Conservation (phyloP, 1,140 invertebrate genomes). For the Drosophila kikkawai region DNA sequence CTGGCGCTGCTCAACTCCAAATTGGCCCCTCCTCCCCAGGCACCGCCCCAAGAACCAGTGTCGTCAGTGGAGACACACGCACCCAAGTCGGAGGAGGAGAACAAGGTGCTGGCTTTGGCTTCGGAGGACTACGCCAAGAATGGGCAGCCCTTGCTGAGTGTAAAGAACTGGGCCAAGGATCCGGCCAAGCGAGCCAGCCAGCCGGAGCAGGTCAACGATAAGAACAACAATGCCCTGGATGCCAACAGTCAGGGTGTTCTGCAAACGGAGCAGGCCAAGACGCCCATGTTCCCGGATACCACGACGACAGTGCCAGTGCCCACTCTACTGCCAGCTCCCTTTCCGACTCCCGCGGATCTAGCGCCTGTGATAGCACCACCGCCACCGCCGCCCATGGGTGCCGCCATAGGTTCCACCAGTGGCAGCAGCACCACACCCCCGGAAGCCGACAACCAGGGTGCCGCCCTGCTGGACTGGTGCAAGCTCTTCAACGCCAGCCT, state of each 20-base stretch:
- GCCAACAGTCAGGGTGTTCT: slow-evolving; percentile 77
- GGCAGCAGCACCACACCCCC: slow-evolving; percentile 52
- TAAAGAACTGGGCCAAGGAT: slow-evolving; percentile 86
- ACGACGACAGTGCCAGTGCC: slow-evolving; percentile 20
- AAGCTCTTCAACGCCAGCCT: slow-evolving; percentile 87
- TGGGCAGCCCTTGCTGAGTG: slow-evolving; percentile 64
- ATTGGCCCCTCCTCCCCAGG: slow-evolving; percentile 35
- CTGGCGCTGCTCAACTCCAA: slow-evolving; percentile 71
- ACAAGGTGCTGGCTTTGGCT: slow-evolving; percentile 8
- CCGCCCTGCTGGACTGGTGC: slow-evolving; percentile 89
- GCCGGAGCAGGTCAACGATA: slow-evolving; percentile 50
- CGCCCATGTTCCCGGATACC: slow-evolving; percentile 9
- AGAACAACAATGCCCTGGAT: slow-evolving; percentile 73
- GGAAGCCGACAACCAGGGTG: slow-evolving; percentile 77
- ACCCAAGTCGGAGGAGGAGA: slow-evolving; percentile 36
- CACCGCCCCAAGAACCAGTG: neutral
- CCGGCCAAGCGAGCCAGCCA: slow-evolving; percentile 59
- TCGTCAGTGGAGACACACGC: slow-evolving; percentile 12
- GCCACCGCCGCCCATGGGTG: slow-evolving; percentile 71
- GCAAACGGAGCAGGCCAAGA: slow-evolving; percentile 45
- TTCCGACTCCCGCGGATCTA: slow-evolving; percentile 30
- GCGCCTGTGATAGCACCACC: slow-evolving; percentile 38
- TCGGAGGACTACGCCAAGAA: slow-evolving; percentile 44
- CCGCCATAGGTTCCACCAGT: slow-evolving; percentile 10
- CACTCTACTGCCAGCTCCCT: slow-evolving; percentile 41